These are phyloP conservation scores for Cyanoliseus patagonus DNA, from an alignment of 2,113 vertebrate species.

Conservation along the genomic window DNA sequence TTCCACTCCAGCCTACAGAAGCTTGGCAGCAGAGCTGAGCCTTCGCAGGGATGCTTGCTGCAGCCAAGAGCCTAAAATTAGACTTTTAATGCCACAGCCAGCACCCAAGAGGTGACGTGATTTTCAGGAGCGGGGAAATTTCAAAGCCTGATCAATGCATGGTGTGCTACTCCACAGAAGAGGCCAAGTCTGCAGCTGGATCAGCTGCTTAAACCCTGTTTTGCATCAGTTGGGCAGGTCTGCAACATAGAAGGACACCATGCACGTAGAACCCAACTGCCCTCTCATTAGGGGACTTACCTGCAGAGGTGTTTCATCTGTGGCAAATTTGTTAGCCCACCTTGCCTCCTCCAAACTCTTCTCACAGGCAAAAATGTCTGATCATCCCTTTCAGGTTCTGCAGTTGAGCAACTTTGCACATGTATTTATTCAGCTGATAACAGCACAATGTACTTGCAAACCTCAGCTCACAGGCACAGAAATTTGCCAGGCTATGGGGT, in stretches of 20 bases:
- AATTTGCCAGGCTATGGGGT: background rate
- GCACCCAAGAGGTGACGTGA: constrained; percentile 26
- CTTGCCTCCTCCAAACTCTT: background rate
- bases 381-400: background rate
- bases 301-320: background rate
- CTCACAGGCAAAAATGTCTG: background rate
- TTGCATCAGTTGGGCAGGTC: background rate
- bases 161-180: background rate
- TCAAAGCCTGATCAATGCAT: background rate
- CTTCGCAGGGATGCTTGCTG: background rate
- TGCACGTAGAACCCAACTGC: background rate
- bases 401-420: background rate
- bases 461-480: background rate
- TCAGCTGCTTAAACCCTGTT: background rate
- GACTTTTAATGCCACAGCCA: background rate
- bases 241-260: background rate
- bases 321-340: background rate
- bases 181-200: background rate
- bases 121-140: constrained; percentile 8
- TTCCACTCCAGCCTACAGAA: constrained; percentile 22
- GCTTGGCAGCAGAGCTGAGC: constrained; percentile 1
- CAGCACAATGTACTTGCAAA: background rate
- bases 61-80: constrained; percentile 41
- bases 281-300: background rate
- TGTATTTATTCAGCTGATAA: background rate